Conservation (phyloP, 2,888 invertebrate genomes). For the Drosophila limbata region DNA sequence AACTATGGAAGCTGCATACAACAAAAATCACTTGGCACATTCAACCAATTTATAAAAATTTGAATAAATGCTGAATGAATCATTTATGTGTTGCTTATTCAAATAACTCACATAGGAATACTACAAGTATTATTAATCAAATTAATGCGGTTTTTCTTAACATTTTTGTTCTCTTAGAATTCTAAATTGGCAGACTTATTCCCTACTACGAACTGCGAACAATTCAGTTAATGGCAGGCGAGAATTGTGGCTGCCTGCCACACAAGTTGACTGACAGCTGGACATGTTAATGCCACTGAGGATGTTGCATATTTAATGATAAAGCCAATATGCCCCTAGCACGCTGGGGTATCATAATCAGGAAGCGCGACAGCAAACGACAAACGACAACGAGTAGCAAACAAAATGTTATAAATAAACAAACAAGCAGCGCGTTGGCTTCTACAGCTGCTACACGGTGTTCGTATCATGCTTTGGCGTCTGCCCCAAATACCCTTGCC, state of each 20-base stretch:
- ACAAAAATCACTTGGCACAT: conserved; percentile 12
- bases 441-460: conserved; percentile 33
- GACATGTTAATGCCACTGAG: conserved; percentile 12
- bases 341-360: conserved; percentile 55
- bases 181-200: too few relatives aligned
- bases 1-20: conserved; percentile 2
- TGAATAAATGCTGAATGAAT: conserved; percentile 9
- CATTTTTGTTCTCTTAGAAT: too few relatives aligned
- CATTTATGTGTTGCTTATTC: conserved; percentile 9
- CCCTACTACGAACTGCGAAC: neutral
- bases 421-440: conserved; percentile 51
- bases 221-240: conserved; percentile 23
- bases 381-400: conserved; percentile 60
- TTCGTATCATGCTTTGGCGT: conserved; percentile 44
- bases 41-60: conserved; percentile 9
- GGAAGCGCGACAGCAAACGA: conserved; percentile 53
- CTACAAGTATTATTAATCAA: neutral
- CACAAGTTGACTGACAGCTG: conserved; percentile 33
- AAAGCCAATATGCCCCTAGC: conserved; percentile 52
- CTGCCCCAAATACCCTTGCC: conserved; percentile 27
- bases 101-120: conserved; percentile 7
- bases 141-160: neutral
- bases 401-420: conserved; percentile 72
- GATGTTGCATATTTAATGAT: conserved; percentile 34
- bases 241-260: conserved; percentile 13